Conservation (phyloP, 2,888 invertebrate species). For the Drosophila emarginata region DNA sequence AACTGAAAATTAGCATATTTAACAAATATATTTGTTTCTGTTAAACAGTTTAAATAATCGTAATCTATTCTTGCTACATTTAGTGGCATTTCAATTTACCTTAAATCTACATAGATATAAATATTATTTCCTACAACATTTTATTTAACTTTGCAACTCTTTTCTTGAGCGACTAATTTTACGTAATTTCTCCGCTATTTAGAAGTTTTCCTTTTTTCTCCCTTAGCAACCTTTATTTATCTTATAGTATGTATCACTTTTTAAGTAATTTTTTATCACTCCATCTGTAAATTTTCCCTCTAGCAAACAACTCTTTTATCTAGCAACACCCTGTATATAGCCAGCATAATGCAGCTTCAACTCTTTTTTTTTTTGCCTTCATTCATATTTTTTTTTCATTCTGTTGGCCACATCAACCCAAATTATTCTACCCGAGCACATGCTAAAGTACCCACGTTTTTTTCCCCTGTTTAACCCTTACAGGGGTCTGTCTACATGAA, state of each 20-base stretch:
- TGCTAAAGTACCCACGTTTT: slow-evolving; percentile 82
- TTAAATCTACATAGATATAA: too few relatives aligned
- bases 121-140: too few relatives aligned
- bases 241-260: not conserved
- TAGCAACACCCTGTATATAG: slow-evolving; percentile 55
- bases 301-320: not conserved
- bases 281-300: not conserved
- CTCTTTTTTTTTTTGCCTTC: slow-evolving; percentile 41
- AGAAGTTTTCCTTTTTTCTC: not conserved
- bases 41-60: too few relatives aligned
- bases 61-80: too few relatives aligned
- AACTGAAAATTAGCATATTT: too few relatives aligned
- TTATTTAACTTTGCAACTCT: too few relatives aligned
- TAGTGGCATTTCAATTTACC: too few relatives aligned
- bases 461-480: slow-evolving; percentile 76
- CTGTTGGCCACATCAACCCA: slow-evolving; percentile 56
- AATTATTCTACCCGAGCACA: slow-evolving; percentile 80
- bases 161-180: too few relatives aligned
- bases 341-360: slow-evolving; percentile 34
- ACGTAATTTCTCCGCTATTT: too few relatives aligned
- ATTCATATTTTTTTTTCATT: slow-evolving; percentile 17
- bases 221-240: not conserved
- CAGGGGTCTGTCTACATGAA: slow-evolving; percentile 70
- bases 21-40: too few relatives aligned
- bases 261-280: not conserved